Evolutionary conservation across 30 jellyfish, hydroid and myxozoan species (phyloP).

Genomic region (Hydractinia symbiolongicarpus): DNA sequence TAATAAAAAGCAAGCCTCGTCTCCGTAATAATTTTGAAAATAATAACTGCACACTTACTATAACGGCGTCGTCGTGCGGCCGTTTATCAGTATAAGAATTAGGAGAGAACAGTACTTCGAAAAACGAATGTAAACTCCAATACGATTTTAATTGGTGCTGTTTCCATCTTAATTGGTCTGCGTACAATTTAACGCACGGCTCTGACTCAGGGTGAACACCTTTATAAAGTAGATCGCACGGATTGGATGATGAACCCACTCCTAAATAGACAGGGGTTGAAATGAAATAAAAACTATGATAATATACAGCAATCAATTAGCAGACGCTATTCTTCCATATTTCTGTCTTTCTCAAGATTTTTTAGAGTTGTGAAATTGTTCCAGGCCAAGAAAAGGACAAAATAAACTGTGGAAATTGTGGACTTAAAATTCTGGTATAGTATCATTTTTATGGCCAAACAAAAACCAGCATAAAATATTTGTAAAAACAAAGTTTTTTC

Average conservation of each 20-base stretch:
- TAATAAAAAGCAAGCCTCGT: no score
- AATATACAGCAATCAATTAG: not conserved
- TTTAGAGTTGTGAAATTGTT: no score
- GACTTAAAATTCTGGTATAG: no score
- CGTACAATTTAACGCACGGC: slow-evolving; percentile 24
- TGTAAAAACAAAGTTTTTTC: not conserved
- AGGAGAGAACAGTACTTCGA: slow-evolving; percentile 10
- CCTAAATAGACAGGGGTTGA: no score
- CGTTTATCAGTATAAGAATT: slow-evolving; percentile 13
- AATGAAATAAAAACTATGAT: not conserved
- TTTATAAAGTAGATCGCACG: not conserved
- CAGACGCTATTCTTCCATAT: not conserved
- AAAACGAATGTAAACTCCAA: slow-evolving; percentile 38
- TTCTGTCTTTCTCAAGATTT: not conserved
- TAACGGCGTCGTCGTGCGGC: not conserved
- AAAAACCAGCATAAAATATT: no score
- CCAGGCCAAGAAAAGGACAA: no score
- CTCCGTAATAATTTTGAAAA: no score
- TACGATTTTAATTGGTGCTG: slow-evolving; percentile 16
- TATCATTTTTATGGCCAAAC: no score
- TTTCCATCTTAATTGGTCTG: not conserved
- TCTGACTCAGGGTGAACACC: slow-evolving; percentile 30
- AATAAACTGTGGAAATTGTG: no score
- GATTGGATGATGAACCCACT: slow-evolving; percentile 15
- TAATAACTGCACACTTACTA: not conserved